These are phyloP conservation scores for Cirrhinus mrigala DNA, from an alignment of 2,797 vertebrate species.

Conservation along the genomic window DNA sequence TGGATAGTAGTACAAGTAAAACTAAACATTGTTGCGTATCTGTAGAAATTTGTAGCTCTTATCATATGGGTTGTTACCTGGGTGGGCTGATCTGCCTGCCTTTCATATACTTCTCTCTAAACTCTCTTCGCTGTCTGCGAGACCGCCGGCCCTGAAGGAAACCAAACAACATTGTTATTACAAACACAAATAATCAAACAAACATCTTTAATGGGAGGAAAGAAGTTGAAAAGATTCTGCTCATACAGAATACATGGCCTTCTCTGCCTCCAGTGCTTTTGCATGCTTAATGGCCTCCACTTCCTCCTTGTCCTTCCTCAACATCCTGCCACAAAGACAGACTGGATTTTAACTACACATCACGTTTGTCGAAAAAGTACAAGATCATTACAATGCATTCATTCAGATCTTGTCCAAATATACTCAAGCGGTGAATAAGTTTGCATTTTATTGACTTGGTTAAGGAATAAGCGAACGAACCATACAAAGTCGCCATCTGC, in stretches of 20 bases:
- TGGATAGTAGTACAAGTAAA: not conserved
- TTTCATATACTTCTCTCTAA: conserved; percentile 94
- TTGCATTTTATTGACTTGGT: not conserved
- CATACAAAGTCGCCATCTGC: conserved; percentile 91
- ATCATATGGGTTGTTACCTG: conserved; percentile 78
- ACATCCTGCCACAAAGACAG: conserved; percentile 83
- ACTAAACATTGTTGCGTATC: not conserved
- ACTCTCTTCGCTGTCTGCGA: conserved; percentile 92
- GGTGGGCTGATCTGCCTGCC: conserved; percentile 97
- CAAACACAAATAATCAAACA: not conserved
- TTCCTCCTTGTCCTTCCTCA: conserved; percentile 97
- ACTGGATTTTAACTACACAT: conserved; percentile 39
- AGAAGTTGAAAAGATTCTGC: conserved; percentile 27
- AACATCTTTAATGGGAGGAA: not conserved
- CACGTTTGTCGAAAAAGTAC: not conserved
- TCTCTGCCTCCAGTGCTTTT: conserved; percentile 96
- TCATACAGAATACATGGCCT: conserved; percentile 98
- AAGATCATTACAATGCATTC: not conserved
- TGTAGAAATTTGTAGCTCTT: not conserved
- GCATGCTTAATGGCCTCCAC: conserved; percentile 97
- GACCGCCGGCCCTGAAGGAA: conserved; percentile 88
- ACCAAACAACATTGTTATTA: conserved; percentile 19
- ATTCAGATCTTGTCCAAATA: conserved; percentile 15
- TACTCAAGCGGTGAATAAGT: not conserved
- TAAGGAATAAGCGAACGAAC: conserved; percentile 45